Base-by-base conservation (phyloP, 1,140 invertebrate species). In the Bombus confusus region DNA sequence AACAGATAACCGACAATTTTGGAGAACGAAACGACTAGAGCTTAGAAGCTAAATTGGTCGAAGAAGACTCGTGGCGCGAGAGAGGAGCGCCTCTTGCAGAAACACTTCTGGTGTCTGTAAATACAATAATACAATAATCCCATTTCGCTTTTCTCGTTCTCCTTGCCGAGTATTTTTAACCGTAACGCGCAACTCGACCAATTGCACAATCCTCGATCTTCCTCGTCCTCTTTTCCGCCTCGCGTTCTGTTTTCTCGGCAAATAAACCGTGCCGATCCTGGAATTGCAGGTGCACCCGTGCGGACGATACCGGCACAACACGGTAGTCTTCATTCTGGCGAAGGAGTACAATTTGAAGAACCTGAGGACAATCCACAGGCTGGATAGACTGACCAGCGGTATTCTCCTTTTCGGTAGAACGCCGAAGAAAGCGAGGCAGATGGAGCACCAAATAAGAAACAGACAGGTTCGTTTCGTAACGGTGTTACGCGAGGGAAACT, bases 321-420 rank as follows among this genome's bases (percentile, higher is more conserved):
- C 98, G 22, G 97, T 99, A 66, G 98, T 99, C 37, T 99, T 99
- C 94, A 99, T 99, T 88, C 96, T 99, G 88, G 98, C 98, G 89
- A 99, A 99, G 95, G 99, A 99, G 95, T 98, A 98, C 94, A 98
- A 98, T 94, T 96, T 99, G 94, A 98, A 98, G 94, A 99, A 99
- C 93, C 96, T 99, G 74, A 96, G 98, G 92, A 99, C 99, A 91
- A 98, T 98, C 89, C 98, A 98, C 95, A 96, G 98, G 90, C 95
- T 98, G 88, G 99, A 99, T 95, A 96, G 99, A 92, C 95, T 99
- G 89, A 99, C 99, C 12, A 99, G 98, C 91, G 99, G 99, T 80
- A 96, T 99, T 25, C 94, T 99, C 37, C 96, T 99, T 57, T 98
- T 99, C 93, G 98, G 98, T 5, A 97, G 99, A 91, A 99, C 97